Evolutionary conservation across 2,113 vertebrate genomes (phyloP), one percentile per base, ranked within the genome.

Genomic region (Sciurus niger): DNA sequence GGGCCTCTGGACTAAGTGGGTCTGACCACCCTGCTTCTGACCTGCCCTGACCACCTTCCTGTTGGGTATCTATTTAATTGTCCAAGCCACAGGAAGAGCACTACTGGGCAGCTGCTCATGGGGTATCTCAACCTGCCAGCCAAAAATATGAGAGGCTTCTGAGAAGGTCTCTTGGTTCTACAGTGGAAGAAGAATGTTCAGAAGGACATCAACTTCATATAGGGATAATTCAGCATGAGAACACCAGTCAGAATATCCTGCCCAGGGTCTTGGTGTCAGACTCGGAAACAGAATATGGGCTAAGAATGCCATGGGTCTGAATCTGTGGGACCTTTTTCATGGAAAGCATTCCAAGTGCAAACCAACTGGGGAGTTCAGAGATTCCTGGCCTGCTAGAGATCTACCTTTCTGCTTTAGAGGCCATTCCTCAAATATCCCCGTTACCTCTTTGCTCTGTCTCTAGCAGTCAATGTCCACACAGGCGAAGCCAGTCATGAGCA

Each of bases 31-130:
- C 68, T 65, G 73, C 82, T 78, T 74, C 94, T 55, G 58, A 73
- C 0, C 1, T 0, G 0, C 16, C n/a, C 0, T 0, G 1, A 22
- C 40, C 1, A 0, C 34, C 0, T 14, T 91, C 73, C 77, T 60
- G 74, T 16, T 43, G 48, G 40, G 12, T 28, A 3, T 89, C 94
- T 43, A 4, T 28, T 55, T 37, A 22, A 16, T 37, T 53, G 37
- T 95, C 37, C 34, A 72, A 30, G 77, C 14, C 11, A 16, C 30
- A 92, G 48, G 25, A 82, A 65, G 53, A 89, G 20, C 3, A 22
- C 72, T 14, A 10, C 0, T 70, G 84, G 65, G 68, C 18, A 43
- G 9, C 72, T 92, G 7, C 67, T 74, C 16, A 4, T 11, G 10
- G n/a, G 28, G 10, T 84, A 34, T 46, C 43, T 70, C 25, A 51